Percentiles rank a stretch among this genome's conserved stretches.
These are phyloP conservation scores for Megastigmus dorsalis DNA, from an alignment of 2,888 invertebrate species.

Conservation along the genomic window DNA sequence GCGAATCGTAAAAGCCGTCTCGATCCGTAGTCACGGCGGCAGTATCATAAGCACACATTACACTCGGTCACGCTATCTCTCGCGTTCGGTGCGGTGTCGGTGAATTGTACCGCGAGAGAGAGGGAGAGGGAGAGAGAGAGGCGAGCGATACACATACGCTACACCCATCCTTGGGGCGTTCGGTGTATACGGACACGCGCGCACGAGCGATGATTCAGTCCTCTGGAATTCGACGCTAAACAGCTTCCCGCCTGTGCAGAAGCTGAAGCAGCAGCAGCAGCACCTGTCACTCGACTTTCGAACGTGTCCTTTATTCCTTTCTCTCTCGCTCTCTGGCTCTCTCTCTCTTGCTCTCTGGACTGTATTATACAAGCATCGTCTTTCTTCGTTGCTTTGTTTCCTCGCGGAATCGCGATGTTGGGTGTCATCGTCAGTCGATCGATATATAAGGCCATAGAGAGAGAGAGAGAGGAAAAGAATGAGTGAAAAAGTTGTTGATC, in stretches of 20 bases:
- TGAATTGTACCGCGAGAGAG: not conserved
- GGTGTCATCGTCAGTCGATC: too few relatives aligned
- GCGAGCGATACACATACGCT: not conserved
- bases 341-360: not conserved
- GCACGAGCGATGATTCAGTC: too few relatives aligned
- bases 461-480: too few relatives aligned
- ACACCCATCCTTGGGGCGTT: too few relatives aligned
- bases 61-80: not conserved
- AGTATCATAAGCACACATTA: constrained; percentile 1
- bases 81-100: not conserved
- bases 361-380: not conserved
- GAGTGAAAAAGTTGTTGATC: too few relatives aligned
- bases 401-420: too few relatives aligned
- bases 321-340: not conserved
- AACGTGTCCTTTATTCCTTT: too few relatives aligned
- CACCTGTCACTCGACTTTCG: constrained; percentile 41
- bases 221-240: constrained; percentile 22
- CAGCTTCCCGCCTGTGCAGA: constrained; percentile 33
- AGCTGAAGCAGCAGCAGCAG: too few relatives aligned
- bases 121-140: not conserved
- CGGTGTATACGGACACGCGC: too few relatives aligned
- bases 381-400: not conserved
- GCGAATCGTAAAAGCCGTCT: too few relatives aligned
- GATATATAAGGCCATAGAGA: too few relatives aligned
- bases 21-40: not conserved